A percentile compares a stretch with the other conserved stretches of the same genome.
Evolutionary conservation across 2,113 vertebrate genomes (phyloP).

Genomic region (Podarcis cretensis): DNA sequence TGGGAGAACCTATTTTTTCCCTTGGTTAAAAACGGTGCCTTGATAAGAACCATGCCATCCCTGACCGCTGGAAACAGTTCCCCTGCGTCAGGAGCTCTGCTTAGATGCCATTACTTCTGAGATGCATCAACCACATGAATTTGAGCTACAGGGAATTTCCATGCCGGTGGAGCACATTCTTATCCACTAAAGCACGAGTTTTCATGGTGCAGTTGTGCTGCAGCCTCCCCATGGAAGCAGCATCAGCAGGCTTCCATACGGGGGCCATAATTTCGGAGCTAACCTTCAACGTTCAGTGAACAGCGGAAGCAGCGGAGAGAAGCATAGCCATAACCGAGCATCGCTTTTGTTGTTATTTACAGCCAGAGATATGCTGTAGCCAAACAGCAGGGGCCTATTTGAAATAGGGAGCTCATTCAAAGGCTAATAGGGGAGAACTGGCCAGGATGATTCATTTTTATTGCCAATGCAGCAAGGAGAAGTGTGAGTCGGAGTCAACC

Average conservation of each 20-base stretch:
- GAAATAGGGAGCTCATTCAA: neutral
- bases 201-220: neutral
- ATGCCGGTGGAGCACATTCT: neutral
- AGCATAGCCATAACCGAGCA: neutral
- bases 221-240: neutral
- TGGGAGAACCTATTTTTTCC: neutral
- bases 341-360: neutral
- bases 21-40: neutral
- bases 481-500: neutral
- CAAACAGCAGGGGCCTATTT: neutral
- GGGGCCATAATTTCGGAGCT: neutral
- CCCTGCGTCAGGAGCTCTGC: neutral
- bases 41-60: neutral
- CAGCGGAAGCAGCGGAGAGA: neutral
- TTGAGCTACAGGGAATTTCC: neutral
- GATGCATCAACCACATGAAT: neutral
- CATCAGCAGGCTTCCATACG: neutral
- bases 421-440: neutral
- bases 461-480: neutral
- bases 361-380: neutral
- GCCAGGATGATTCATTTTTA: neutral
- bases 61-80: neutral
- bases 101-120: neutral
- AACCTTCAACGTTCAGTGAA: neutral
- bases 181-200: neutral